Base-by-base conservation (phyloP, 1,140 invertebrate species). In the Tribolium castaneum region DNA sequence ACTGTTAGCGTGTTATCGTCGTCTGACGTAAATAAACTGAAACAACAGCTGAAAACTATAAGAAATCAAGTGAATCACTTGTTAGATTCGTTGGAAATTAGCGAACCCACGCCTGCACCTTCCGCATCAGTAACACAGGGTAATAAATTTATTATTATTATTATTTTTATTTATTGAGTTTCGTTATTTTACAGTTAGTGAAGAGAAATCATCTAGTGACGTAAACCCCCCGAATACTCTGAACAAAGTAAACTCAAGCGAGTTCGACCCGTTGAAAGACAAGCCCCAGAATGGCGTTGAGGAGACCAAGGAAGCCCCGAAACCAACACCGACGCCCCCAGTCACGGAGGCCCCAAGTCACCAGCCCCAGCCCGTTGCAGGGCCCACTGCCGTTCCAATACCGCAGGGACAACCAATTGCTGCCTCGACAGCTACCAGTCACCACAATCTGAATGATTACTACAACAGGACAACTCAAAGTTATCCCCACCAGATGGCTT, bases 21-120 rank as follows among this genome's bases (percentile, higher is more conserved):
- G 39, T 78, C 81, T 70, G 86, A 92, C 80, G 82, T 90, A 1
- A 86, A 86, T 74, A 86, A 88, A 56, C 86, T 92, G 30, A 87
- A 89, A 77, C 86, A 86, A 77, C 90, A 93, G 84, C 85, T 93
- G 39, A 85, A 87, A 79, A 85, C 86, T 12, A 90, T 93, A 73
- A 85, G 92, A 77, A 90, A 93, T 85, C 86, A 88, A 83, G 91
- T 92, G 0, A 91, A 90, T 82, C 85, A 87, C 75, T 82, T 93
- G 34, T 83, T 93, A 73, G 92, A 92, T 84, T 83, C 84, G 25
- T 81, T 92, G 34, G 90, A 91, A 45, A 76, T 35, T 14, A 16
- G 12, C 59, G 19, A 45, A 12, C 35, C 13, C 39, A 25, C 14
- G n/a, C 1, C 30, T 4, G 66, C 6, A 51, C 30, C 12, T n/a